Conservation (phyloP, 2,797 vertebrate genomes). For the Mormyrops boulengeri region DNA sequence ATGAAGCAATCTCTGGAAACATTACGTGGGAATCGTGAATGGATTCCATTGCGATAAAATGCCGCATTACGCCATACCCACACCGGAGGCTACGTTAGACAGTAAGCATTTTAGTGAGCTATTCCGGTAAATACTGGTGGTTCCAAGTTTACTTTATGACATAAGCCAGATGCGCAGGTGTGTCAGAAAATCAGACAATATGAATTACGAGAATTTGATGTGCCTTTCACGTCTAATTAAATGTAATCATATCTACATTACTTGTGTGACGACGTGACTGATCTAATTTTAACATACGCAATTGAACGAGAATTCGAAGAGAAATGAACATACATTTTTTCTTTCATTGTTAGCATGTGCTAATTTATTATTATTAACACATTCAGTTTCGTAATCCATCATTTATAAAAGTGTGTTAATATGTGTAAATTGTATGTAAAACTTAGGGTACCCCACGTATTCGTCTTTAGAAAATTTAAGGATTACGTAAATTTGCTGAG, state of each 20-base stretch:
- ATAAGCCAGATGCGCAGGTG: conserved; percentile 8
- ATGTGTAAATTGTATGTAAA: not conserved
- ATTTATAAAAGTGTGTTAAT: not conserved
- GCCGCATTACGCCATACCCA: not conserved
- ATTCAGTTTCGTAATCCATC: not conserved
- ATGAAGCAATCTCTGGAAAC: not conserved
- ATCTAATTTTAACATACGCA: not conserved
- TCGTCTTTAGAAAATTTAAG: not conserved
- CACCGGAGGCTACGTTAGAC: not conserved
- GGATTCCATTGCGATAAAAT: conserved; percentile 5
- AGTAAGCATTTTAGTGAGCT: not conserved
- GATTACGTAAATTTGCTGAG: not conserved
- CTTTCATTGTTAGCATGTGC: not conserved
- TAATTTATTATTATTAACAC: not conserved
- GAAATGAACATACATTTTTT: not conserved
- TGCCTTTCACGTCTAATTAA: not conserved
- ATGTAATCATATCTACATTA: too few species aligned
- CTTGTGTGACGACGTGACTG: not conserved
- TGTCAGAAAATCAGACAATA: not conserved
- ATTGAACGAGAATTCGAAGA: not conserved
- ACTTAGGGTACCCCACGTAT: not conserved
- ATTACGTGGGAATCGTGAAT: conserved; percentile 3
- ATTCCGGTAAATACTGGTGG: not conserved
- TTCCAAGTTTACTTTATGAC: conserved; percentile 7
- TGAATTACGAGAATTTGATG: not conserved